A percentile compares a stretch with the other conserved stretches of the same genome.
Conservation (phyloP, 2,888 invertebrate genomes). For the Mactromeris polynyma region DNA sequence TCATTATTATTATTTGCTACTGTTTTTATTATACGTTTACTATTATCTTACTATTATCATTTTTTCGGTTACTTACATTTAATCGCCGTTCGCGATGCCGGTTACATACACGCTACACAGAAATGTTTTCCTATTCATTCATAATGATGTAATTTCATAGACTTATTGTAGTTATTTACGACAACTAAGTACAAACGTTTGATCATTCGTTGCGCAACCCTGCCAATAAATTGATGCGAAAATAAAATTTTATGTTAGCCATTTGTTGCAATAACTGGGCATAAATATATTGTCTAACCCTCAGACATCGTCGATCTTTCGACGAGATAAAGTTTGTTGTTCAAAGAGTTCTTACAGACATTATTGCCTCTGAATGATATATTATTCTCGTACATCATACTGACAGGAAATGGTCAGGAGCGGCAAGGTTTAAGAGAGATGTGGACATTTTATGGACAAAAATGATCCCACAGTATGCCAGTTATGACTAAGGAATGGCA, state of each 20-base stretch:
- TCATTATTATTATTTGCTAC: no score
- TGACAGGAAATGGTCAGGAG: neutral
- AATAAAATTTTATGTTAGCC: constrained; percentile 8
- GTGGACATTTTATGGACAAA: constrained; percentile 15
- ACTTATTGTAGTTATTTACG: neutral
- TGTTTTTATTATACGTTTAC: no score
- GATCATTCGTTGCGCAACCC: neutral
- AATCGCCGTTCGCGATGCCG: neutral
- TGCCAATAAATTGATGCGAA: constrained; percentile 18
- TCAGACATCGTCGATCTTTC: constrained; percentile 11
- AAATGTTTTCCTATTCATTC: neutral
- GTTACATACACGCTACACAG: neutral
- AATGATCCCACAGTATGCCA: neutral
- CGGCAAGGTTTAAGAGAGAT: neutral
- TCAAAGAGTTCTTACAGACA: neutral
- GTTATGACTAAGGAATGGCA: neutral
- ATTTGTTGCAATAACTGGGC: constrained; percentile 9
- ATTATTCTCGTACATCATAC: neutral
- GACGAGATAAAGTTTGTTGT: neutral
- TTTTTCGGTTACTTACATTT: no score
- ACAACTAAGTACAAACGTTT: neutral
- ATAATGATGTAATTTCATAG: neutral
- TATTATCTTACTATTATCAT: no score
- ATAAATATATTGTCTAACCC: neutral
- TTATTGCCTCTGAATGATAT: neutral